Conservation (phyloP, 1,140 invertebrate genomes). For the Solenopsis fugax region DNA sequence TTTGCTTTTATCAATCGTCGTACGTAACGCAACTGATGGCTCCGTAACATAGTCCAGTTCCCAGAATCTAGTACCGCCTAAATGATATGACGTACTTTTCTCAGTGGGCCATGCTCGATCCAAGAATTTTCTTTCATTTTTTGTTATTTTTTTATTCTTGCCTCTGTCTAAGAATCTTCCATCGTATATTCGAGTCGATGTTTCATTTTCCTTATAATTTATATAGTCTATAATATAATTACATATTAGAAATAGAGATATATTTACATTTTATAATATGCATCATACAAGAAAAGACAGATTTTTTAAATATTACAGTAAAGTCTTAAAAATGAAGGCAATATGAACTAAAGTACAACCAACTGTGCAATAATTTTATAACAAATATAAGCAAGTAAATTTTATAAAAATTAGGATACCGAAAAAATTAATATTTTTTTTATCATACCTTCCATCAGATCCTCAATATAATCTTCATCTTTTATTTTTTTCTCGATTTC, state of each 20-base stretch:
- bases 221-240: conserved; percentile 24
- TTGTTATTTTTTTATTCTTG: background rate
- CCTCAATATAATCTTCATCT: conserved; percentile 14
- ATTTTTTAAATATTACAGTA: background rate
- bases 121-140: background rate
- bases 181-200: background rate
- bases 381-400: conserved; percentile 1
- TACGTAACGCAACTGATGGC: background rate
- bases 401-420: background rate
- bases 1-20: conserved; percentile 39
- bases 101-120: conserved; percentile 37
- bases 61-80: conserved; percentile 34
- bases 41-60: conserved; percentile 25
- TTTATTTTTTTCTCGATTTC: background rate
- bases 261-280: background rate
- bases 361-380: background rate
- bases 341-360: background rate
- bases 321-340: background rate
- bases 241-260: background rate
- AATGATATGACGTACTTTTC: conserved; percentile 13
- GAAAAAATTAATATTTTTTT: background rate
- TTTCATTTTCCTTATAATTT: conserved; percentile 30
- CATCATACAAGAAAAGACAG: background rate
- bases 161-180: background rate
- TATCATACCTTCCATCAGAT: background rate